A percentile compares a stretch with the other conserved stretches of the same genome.
Conservation (phyloP, 2,797 vertebrate species). For the Danio kyathit region DNA sequence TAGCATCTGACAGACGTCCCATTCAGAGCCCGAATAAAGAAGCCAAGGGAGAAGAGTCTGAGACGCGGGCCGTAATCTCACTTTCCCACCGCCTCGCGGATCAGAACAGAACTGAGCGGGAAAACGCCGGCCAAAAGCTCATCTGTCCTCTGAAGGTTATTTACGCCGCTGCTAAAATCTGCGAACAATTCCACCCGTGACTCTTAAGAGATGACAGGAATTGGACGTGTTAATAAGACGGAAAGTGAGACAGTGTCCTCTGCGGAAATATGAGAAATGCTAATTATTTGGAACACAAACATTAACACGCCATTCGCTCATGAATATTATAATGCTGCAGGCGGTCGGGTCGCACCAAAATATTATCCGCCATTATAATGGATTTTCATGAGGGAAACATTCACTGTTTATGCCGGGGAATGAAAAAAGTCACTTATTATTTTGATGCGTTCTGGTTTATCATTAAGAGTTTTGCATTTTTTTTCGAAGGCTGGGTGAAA, state of each 20-base stretch:
- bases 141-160: constrained; percentile 31
- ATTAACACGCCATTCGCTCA: constrained; percentile 54
- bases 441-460: neutral
- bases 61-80: constrained; percentile 24
- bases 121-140: constrained; percentile 8
- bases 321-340: constrained; percentile 48
- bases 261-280: constrained; percentile 35
- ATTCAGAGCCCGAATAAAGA: constrained; percentile 40
- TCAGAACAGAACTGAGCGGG: constrained; percentile 13
- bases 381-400: constrained; percentile 19
- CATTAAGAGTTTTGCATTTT: neutral
- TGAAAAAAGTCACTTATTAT: neutral
- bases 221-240: constrained; percentile 41
- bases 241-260: constrained; percentile 28
- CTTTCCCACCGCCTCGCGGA: constrained; percentile 6
- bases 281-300: constrained; percentile 45
- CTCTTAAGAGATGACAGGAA: constrained; percentile 20
- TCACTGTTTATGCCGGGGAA: neutral
- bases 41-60: constrained; percentile 17
- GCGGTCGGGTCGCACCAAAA: constrained; percentile 5
- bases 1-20: constrained; percentile 29
- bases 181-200: neutral
- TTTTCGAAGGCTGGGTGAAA: constrained; percentile 1
- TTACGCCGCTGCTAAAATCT: neutral
- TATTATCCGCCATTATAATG: constrained; percentile 2